These are phyloP conservation scores for Gasterosteus nipponicus DNA, from an alignment of 2,113 vertebrate genomes.

Conservation along the genomic window DNA sequence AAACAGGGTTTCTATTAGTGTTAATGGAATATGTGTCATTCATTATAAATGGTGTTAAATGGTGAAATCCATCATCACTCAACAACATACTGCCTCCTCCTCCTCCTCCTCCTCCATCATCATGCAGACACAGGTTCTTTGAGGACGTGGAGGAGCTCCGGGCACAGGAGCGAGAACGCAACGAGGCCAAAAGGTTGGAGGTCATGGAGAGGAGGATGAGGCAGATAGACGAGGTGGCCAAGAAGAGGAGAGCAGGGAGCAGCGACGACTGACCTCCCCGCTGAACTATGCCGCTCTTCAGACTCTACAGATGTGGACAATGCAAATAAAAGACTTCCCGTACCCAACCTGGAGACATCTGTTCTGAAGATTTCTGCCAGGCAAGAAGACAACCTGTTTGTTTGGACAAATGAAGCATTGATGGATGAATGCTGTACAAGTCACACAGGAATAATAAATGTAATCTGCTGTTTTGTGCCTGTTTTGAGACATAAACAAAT, in stretches of 20 bases:
- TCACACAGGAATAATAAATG: not conserved
- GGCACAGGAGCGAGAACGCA: constrained; percentile 69
- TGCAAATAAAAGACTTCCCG: not conserved
- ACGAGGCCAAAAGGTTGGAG: constrained; percentile 64
- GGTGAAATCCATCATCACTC: not conserved
- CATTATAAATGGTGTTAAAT: not conserved
- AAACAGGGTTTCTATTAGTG: not conserved
- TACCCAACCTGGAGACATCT: not conserved
- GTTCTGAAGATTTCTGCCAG: not conserved
- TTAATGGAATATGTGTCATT: not conserved
- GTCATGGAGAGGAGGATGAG: constrained; percentile 76
- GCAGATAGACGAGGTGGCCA: constrained; percentile 68
- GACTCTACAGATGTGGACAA: not conserved
- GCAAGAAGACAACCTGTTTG: not conserved
- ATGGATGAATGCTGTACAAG: not conserved
- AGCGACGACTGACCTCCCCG: constrained; percentile 13
- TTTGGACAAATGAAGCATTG: not conserved
- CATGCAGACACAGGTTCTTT: constrained; percentile 75
- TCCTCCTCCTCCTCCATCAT: not conserved
- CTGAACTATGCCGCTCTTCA: not conserved
- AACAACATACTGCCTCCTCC: not conserved
- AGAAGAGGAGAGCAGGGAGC: constrained; percentile 67
- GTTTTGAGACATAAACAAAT: constrained; percentile 17
- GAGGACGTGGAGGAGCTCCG: constrained; percentile 74
- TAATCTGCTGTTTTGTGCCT: constrained; percentile 4